A percentile compares a stretch with the other conserved stretches of the same genome.
Evolutionary conservation across 2,888 invertebrate genomes (phyloP).

Genomic region (Teleogryllus oceanicus): DNA sequence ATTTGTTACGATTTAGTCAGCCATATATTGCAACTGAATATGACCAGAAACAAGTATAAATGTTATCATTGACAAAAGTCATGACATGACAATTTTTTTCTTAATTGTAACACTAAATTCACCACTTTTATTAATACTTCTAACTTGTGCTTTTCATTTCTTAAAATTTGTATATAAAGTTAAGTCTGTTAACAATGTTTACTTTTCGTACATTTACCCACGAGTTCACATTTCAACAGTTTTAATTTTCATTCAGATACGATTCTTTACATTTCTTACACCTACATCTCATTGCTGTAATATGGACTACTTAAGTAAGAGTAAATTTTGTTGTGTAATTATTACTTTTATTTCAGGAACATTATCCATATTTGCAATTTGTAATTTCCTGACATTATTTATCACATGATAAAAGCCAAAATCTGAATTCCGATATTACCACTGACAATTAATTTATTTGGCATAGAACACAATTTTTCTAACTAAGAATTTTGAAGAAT

Average conservation of each 20-base stretch:
- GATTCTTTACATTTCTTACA: neutral
- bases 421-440: no score
- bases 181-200: neutral
- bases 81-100: neutral
- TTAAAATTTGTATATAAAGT: neutral
- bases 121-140: constrained; percentile 1
- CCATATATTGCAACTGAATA: no score
- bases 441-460: neutral
- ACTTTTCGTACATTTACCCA: neutral
- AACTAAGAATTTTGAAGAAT: neutral
- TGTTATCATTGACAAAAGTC: neutral
- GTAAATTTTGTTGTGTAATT: neutral
- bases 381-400: no score
- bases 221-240: neutral
- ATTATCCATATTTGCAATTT: neutral
- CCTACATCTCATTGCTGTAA: neutral
- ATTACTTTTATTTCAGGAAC: constrained; percentile 3
- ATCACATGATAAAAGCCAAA: no score
- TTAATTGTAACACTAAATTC: constrained; percentile 9
- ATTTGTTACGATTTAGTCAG: no score
- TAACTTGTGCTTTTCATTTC: constrained; percentile 18
- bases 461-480: neutral
- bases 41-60: neutral
- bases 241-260: neutral
- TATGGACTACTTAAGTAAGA: neutral